phyloP scores from a whole-genome alignment of 2,113 vertebrate genomes.

The Myiagra hebetior region DNA sequence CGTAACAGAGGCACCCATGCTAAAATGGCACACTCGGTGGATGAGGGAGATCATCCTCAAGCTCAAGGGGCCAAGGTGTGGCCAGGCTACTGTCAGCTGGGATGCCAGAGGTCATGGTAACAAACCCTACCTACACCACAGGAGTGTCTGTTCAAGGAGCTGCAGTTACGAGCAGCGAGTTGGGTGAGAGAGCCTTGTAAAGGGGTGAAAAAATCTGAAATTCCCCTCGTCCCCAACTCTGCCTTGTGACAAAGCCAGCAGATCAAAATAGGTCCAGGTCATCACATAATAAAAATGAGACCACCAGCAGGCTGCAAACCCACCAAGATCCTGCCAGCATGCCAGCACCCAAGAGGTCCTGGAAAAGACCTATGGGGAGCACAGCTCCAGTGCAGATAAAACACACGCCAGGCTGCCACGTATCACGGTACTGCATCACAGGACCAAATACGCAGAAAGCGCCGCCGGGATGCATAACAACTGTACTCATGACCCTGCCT shows the following conservation, averaged over 20 bases:
- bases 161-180: neutral
- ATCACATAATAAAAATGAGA: fast-evolving
- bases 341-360: neutral
- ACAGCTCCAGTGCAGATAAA: neutral
- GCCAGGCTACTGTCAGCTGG: neutral
- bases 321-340: neutral
- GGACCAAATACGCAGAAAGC: neutral
- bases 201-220: neutral
- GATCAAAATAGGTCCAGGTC: neutral
- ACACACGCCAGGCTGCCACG: constrained; percentile 27
- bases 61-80: neutral
- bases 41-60: neutral
- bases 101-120: neutral
- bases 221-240: neutral
- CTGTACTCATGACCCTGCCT: neutral
- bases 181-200: neutral
- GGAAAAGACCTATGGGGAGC: neutral
- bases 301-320: neutral
- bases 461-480: neutral
- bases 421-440: constrained; percentile 12
- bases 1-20: neutral
- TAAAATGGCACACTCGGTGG: neutral
- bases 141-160: neutral
- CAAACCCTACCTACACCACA: neutral
- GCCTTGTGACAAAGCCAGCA: neutral